These are phyloP conservation scores for Harpalus rufipes DNA, from an alignment of 2,888 invertebrate species.

Conservation along the genomic window DNA sequence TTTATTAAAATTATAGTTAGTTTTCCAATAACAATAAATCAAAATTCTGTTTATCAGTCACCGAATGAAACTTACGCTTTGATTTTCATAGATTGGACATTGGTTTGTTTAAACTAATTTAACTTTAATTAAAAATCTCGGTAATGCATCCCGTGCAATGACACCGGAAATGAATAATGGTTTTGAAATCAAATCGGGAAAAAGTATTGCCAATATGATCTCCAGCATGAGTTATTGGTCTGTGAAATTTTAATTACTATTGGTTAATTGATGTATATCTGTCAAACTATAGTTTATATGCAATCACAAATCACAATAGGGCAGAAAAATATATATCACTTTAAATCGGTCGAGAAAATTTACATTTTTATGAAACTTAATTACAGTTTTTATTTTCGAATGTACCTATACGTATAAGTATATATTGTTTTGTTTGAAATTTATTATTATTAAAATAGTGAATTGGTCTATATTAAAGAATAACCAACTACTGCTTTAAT, in stretches of 20 bases:
- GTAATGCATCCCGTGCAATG: conserved; percentile 25
- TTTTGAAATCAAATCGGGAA: conserved; percentile 21
- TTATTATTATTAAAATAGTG: no score
- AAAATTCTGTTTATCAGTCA: conserved; percentile 8
- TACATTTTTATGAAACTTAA: no score
- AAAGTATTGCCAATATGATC: conserved; percentile 39
- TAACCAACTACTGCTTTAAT: no score
- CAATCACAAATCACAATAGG: not conserved
- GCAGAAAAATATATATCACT: not conserved
- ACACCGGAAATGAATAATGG: conserved; percentile 42
- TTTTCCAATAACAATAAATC: conserved; percentile 50
- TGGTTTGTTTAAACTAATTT: conserved; percentile 22
- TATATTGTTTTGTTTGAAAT: no score
- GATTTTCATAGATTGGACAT: not conserved
- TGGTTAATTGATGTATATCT: conserved; percentile 34
- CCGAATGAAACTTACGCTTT: not conserved
- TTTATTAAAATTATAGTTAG: not conserved
- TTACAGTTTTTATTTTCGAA: no score
- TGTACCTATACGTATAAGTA: no score
- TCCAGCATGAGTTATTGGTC: conserved; percentile 20
- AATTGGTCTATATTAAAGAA: no score
- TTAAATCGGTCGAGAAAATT: not conserved
- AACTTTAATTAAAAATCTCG: conserved; percentile 51
- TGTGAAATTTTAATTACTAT: conserved; percentile 48
- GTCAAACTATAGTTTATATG: conserved; percentile 11